Evolutionary conservation across 2,797 vertebrate species (phyloP).

Genomic region (Glossophaga mutica): DNA sequence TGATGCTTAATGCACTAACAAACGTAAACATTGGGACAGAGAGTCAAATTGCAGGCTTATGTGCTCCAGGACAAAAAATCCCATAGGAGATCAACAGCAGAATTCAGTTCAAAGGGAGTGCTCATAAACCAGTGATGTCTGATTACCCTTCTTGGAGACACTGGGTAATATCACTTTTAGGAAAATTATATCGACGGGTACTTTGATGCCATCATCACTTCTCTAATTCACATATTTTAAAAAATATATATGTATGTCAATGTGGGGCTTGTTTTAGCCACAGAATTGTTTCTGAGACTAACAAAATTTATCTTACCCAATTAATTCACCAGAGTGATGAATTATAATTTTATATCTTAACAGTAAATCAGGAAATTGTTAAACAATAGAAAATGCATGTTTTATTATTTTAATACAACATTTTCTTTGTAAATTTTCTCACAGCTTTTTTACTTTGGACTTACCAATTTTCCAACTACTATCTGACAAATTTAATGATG

Average conservation of each 20-base stretch:
- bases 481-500: neutral
- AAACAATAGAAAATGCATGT: neutral
- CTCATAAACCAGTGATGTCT: neutral
- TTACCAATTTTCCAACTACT: slow-evolving; percentile 48
- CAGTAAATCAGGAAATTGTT: neutral
- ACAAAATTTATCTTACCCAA: neutral
- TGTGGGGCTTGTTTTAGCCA: neutral
- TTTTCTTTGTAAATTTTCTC: neutral
- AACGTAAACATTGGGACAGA: neutral
- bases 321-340: slow-evolving; percentile 42
- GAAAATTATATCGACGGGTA: neutral
- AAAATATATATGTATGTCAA: neutral
- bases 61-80: neutral
- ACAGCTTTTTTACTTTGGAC: neutral
- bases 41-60: neutral
- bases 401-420: neutral
- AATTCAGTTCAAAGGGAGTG: neutral
- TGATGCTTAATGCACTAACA: neutral
- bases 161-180: neutral
- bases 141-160: neutral
- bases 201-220: neutral
- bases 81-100: neutral
- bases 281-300: neutral
- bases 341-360: slow-evolving; percentile 45
- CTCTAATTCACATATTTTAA: neutral